phyloP scores from a whole-genome alignment of 2,888 invertebrate species.

The Hemistola chrysoprasaria region DNA sequence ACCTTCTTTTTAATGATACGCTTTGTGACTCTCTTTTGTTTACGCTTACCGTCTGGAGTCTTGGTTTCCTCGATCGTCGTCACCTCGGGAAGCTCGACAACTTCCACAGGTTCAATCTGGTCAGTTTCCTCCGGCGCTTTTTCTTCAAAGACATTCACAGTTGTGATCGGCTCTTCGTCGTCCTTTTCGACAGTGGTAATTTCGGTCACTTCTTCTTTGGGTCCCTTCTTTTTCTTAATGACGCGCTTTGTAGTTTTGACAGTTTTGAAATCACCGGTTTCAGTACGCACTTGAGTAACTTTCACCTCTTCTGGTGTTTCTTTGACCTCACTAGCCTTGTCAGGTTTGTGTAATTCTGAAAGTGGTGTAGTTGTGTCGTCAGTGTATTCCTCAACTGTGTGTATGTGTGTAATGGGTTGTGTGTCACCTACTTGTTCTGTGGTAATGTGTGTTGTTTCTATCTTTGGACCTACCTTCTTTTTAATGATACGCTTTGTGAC shows the following conservation, averaged over 20 bases:
- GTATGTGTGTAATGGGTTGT: conserved; percentile 43
- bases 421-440: conserved; percentile 48
- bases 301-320: conserved; percentile 27
- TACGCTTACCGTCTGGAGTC: conserved; percentile 23
- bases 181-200: conserved; percentile 49
- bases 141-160: conserved; percentile 34
- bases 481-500: conserved; percentile 55
- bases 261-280: conserved; percentile 30
- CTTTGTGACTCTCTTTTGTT: conserved; percentile 35
- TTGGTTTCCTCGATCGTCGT: conserved; percentile 26
- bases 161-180: conserved; percentile 34
- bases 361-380: conserved; percentile 39
- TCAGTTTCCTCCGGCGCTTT: conserved; percentile 40
- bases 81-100: conserved; percentile 46
- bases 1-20: conserved; percentile 61
- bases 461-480: conserved; percentile 54
- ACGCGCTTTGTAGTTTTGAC: conserved; percentile 43
- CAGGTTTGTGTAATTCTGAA: conserved; percentile 15
- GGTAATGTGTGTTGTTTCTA: conserved; percentile 37
- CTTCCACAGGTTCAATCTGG: conserved; percentile 57
- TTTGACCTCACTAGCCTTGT: conserved; percentile 41
- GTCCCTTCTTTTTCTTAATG: conserved; percentile 46
- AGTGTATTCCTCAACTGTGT: conserved; percentile 38
- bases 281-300: conserved; percentile 36
- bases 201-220: conserved; percentile 52